phyloP scores from a whole-genome alignment of 1,140 invertebrate genomes.

The Drosophila parvula region DNA sequence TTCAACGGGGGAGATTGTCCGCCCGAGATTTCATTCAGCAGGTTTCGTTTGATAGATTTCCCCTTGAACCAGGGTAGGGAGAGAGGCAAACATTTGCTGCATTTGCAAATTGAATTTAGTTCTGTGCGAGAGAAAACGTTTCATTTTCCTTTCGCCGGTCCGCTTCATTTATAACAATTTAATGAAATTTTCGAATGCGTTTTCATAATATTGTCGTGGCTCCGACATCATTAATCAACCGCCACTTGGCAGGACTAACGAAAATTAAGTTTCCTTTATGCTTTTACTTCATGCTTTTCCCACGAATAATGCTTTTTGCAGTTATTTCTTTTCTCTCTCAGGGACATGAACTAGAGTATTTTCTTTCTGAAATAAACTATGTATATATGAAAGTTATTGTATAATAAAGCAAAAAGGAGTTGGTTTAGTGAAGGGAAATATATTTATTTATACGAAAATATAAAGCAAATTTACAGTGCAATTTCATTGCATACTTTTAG shows the following conservation, averaged over 20 bases:
- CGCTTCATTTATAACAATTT: conserved; percentile 80
- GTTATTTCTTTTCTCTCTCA: background rate
- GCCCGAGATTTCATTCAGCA: conserved; percentile 60
- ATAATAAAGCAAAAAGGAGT: background rate
- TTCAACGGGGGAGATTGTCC: conserved; percentile 48
- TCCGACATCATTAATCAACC: conserved; percentile 66
- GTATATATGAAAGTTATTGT: conserved; percentile 1
- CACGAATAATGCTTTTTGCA: conserved; percentile 8
- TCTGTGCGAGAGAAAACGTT: conserved; percentile 50
- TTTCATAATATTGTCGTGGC: conserved; percentile 68
- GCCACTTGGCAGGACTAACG: conserved; percentile 64
- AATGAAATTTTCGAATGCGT: conserved; percentile 82
- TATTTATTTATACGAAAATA: background rate
- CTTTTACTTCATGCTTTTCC: conserved; percentile 13
- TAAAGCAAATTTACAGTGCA: background rate
- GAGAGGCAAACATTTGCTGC: conserved; percentile 34
- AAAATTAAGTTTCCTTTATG: conserved; percentile 73
- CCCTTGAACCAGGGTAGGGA: background rate
- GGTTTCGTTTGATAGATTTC: conserved; percentile 68
- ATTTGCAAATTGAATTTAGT: conserved; percentile 77
- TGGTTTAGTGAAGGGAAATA: background rate
- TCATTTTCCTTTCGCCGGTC: conserved; percentile 26
- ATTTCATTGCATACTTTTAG: background rate
- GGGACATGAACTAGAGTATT: background rate
- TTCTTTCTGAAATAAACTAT: background rate